phyloP scores from a whole-genome alignment of 1,140 invertebrate genomes.

The Macrocentrus cingulum region DNA sequence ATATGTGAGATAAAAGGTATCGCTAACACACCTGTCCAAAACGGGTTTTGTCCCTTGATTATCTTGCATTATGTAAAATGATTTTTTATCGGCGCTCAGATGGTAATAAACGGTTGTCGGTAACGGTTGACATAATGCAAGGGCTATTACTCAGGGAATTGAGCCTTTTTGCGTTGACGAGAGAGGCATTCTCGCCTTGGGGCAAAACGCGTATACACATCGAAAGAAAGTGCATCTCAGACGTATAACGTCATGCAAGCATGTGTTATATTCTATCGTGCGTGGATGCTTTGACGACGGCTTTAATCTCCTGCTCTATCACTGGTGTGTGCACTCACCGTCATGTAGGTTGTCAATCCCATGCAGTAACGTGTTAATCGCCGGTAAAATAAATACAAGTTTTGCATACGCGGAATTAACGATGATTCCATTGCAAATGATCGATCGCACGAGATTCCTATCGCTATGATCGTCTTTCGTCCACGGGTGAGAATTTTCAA shows the following conservation, averaged over 20 bases:
- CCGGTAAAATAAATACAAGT: slow-evolving; percentile 1
- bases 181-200: slow-evolving; percentile 3
- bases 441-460: neutral
- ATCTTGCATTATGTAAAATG: slow-evolving; percentile 58
- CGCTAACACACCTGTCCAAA: slow-evolving; percentile 20
- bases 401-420: neutral
- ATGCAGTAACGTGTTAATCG: slow-evolving; percentile 15
- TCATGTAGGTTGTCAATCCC: slow-evolving; percentile 19
- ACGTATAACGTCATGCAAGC: neutral
- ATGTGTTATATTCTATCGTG: neutral
- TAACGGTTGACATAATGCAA: slow-evolving; percentile 57
- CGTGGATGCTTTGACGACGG: slow-evolving; percentile 13
- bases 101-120: slow-evolving; percentile 57
- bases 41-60: slow-evolving; percentile 40
- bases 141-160: slow-evolving; percentile 49
- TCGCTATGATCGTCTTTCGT: too few species aligned
- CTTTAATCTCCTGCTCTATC: slow-evolving; percentile 22
- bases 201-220: slow-evolving; percentile 1
- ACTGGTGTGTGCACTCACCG: neutral
- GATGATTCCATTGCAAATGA: neutral
- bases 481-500: neutral
- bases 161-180: slow-evolving; percentile 42
- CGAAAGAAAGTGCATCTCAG: neutral
- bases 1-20: slow-evolving; percentile 10
- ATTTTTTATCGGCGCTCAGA: slow-evolving; percentile 44